Conservation (phyloP, 2,797 vertebrate genomes). For the Acridotheres tristis region DNA sequence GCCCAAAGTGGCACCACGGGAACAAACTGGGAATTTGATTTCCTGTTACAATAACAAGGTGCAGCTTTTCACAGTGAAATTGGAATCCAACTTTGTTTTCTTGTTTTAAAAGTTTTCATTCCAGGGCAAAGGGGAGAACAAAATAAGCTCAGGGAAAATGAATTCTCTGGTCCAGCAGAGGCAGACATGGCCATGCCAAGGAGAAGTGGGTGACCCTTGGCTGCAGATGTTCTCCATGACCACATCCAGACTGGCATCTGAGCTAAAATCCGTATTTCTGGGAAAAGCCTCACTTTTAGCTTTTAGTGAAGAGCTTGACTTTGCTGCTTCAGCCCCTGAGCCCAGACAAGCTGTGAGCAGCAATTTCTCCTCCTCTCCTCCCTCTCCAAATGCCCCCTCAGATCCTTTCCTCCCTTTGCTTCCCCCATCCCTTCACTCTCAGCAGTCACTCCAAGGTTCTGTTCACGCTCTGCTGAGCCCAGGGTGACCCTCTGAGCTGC, state of each 20-base stretch:
- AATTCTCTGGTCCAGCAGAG: not conserved
- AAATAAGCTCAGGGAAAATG: not conserved
- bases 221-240: not conserved
- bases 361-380: not conserved
- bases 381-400: not conserved
- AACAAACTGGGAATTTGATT: not conserved
- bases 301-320: not conserved
- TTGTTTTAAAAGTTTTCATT: not conserved
- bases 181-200: fast-evolving
- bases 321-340: not conserved
- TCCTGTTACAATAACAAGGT: not conserved
- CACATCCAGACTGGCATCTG: not conserved
- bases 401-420: not conserved
- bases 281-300: not conserved
- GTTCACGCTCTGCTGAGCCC: not conserved
- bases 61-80: not conserved
- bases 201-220: not conserved
- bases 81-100: not conserved
- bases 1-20: not conserved
- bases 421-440: not conserved
- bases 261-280: not conserved
- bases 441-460: not conserved
- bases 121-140: not conserved
- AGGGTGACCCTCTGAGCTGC: not conserved
- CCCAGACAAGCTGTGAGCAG: not conserved